Conservation (phyloP, 2,888 invertebrate genomes). For the Therioaphis trifolii region DNA sequence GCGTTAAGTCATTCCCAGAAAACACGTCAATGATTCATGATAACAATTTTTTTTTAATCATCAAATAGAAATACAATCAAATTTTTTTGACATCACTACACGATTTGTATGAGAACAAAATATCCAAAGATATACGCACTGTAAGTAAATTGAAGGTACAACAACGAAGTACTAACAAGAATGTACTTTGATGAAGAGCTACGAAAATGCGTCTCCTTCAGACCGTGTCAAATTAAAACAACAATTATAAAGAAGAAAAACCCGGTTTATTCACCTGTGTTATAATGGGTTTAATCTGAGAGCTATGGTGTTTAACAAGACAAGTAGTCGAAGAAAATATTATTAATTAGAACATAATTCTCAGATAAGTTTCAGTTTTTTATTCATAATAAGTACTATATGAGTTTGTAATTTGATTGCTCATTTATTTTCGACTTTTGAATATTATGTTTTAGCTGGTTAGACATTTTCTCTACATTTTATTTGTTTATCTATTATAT, state of each 20-base stretch:
- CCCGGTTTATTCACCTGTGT: slow-evolving; percentile 61
- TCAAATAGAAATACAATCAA: too few relatives aligned
- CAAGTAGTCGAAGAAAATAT: slow-evolving; percentile 10
- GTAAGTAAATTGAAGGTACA: slow-evolving; percentile 5
- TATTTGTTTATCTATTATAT: neutral
- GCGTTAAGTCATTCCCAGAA: neutral
- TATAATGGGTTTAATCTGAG: slow-evolving; percentile 59
- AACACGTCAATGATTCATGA: neutral
- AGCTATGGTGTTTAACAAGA: slow-evolving; percentile 42
- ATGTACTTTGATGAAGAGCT: slow-evolving; percentile 35
- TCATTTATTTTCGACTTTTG: neutral
- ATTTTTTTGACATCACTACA: neutral
- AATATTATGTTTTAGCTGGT: neutral
- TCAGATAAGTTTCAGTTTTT: neutral
- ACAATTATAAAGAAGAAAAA: slow-evolving; percentile 59
- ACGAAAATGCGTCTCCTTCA: slow-evolving; percentile 47
- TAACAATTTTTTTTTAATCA: neutral
- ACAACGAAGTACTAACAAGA: neutral
- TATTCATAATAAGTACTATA: neutral
- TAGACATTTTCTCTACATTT: neutral
- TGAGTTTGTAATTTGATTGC: neutral
- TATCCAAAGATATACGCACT: slow-evolving; percentile 9
- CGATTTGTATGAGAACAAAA: slow-evolving; percentile 19
- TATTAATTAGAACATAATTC: slow-evolving; percentile 2
- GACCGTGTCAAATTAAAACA: slow-evolving; percentile 62